Base-by-base conservation (phyloP, 2,797 vertebrate species). In the Pangasius macronema region DNA sequence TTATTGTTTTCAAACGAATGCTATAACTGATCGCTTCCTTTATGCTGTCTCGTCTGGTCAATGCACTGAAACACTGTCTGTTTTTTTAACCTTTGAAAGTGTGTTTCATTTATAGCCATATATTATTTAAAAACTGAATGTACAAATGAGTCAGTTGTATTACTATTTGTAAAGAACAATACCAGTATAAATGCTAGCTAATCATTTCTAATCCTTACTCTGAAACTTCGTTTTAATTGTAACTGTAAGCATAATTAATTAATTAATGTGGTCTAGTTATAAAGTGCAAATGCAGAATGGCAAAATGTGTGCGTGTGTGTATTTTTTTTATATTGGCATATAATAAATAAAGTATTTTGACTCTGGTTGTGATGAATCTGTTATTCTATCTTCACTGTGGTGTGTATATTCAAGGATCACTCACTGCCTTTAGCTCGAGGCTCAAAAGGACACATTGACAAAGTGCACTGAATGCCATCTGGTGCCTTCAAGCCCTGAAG, bases 391-490 rank as follows among this genome's bases (percentile, higher is more conserved):
- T 73, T 83, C 67, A 67, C 51, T 75, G 63, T 80, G 59, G 51
- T 85, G 30, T 55, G 59, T 67, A 18, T 86, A 70, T 85, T 73
- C 76, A 55, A 59, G 81, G 7, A 83, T 85, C 84, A 86, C 30
- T 57, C 77, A 87, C 51, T 88, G 79, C 75, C 53, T 63, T 83
- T 84, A 73, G 84, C 85, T 84, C 51, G 70, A 89, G 76, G 82
- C 85, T 82, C 68, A 76, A 86, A 84, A 73, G 70, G 80, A 79
- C 79, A 86, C 76, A 53, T 84, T 88, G 86, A 89, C 81, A 83
- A 46, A 90, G 61, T 88, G 75, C 67, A 79, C 82, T 89, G 68
- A 84, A 84, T 84, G 82, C 55, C 77, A 88, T 70, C 84, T 89
- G 86, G 70, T 88, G 70, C 82, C 77, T 88, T 83, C 87, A 84